A percentile compares a stretch with the other conserved stretches of the same genome.
phyloP scores from a whole-genome alignment of 2,113 vertebrate species.

The Ammodramus savannarum region DNA sequence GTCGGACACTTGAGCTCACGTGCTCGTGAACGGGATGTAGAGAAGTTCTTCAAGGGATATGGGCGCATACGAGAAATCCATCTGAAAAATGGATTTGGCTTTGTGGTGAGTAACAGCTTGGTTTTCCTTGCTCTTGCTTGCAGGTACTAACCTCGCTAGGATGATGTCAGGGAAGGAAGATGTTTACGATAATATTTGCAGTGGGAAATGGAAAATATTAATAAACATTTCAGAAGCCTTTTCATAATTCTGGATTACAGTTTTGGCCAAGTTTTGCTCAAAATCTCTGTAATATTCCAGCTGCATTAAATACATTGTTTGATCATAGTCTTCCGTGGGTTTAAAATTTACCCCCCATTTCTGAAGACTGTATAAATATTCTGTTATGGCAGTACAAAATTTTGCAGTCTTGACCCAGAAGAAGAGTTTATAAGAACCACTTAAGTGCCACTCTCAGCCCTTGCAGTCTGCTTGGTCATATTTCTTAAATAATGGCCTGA shows the following conservation, averaged over 20 bases:
- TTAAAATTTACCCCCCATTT: background rate
- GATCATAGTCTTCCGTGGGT: background rate
- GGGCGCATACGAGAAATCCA: slow-evolving; percentile 90
- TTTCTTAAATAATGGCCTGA: background rate
- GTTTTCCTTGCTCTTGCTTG: background rate
- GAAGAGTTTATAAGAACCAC: background rate
- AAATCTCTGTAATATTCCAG: background rate
- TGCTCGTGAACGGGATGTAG: slow-evolving; percentile 87
- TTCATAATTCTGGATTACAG: background rate
- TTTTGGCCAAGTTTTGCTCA: background rate
- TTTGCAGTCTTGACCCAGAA: background rate
- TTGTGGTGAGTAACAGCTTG: slow-evolving; percentile 80
- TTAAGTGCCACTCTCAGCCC: background rate
- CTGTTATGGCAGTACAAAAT: background rate
- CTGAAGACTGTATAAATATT: background rate
- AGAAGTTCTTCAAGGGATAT: slow-evolving; percentile 94
- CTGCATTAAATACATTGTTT: background rate
- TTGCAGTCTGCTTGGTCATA: background rate
- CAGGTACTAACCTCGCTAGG: background rate
- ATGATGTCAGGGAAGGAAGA: background rate
- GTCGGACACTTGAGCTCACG: slow-evolving; percentile 91
- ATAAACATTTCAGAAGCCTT: background rate
- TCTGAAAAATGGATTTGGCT: slow-evolving; percentile 91
- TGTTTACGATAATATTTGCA: background rate
- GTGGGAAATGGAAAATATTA: background rate